A percentile compares a stretch with the other conserved stretches of the same genome.
phyloP scores from a whole-genome alignment of 2,797 vertebrate genomes.

The Brachyalestes nurse region DNA sequence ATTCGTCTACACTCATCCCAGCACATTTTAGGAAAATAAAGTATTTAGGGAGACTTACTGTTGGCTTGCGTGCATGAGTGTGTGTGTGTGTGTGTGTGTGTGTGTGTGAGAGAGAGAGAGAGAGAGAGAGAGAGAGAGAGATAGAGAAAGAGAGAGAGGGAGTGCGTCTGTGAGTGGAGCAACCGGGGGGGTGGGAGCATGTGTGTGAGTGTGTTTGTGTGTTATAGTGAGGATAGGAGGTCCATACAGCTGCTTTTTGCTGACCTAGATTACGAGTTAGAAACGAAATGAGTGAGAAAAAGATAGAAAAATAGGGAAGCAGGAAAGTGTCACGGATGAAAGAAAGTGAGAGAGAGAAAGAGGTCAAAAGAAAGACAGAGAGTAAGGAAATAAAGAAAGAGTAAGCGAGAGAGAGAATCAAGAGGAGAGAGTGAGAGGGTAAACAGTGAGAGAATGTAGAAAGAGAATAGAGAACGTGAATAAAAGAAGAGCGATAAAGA shows the following conservation, averaged over 20 bases:
- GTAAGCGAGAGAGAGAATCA: neutral
- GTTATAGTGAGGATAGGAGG: conserved; percentile 74
- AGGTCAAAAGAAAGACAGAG: neutral
- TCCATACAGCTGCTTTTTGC: conserved; percentile 67
- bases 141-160: conserved; percentile 19
- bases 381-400: neutral
- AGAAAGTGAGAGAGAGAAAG: neutral
- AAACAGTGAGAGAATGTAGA: neutral
- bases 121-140: conserved; percentile 16
- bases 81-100: conserved; percentile 9
- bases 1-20: neutral
- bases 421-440: neutral
- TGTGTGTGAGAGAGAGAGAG: conserved; percentile 34
- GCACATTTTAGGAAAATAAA: conserved; percentile 66
- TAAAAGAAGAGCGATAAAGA: neutral
- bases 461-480: neutral
- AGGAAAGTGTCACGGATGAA: conserved; percentile 31
- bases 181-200: conserved; percentile 25
- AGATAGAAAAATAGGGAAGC: neutral
- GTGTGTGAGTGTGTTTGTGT: conserved; percentile 49
- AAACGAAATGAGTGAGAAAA: conserved; percentile 53
- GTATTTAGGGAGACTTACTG: conserved; percentile 68
- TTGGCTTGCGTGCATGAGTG: conserved; percentile 19
- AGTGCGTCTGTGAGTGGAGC: conserved; percentile 10
- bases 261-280: conserved; percentile 70